Conservation (phyloP, 1,140 invertebrate species). For the Eumaeus atala region DNA sequence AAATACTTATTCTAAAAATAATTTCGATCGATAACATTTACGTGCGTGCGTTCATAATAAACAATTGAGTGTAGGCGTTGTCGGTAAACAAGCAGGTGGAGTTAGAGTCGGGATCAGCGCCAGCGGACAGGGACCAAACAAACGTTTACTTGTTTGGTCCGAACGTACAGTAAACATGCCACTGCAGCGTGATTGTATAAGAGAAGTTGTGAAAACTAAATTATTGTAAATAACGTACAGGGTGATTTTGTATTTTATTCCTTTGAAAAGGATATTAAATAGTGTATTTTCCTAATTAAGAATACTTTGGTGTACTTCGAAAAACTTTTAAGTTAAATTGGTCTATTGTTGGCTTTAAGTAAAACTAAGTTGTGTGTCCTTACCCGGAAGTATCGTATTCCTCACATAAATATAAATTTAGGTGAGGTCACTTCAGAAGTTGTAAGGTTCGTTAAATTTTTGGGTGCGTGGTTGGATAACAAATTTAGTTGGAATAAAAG, state of each 20-base stretch:
- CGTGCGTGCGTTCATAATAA: too few species aligned
- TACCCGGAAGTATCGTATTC: slow-evolving; percentile 4
- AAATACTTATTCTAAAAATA: too few species aligned
- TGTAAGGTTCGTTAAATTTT: too few species aligned
- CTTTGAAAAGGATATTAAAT: too few species aligned
- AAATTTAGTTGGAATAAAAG: too few species aligned
- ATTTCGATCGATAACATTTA: too few species aligned
- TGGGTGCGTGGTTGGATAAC: not conserved
- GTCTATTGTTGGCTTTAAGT: not conserved
- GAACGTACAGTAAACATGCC: slow-evolving; percentile 17
- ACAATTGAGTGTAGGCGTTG: not conserved
- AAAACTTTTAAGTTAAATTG: too few species aligned
- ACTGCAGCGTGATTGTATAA: not conserved
- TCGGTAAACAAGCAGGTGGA: not conserved
- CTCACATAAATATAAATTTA: not conserved
- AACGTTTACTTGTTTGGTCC: slow-evolving; percentile 20
- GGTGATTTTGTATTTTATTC: not conserved
- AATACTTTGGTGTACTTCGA: too few species aligned
- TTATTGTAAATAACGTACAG: slow-evolving; percentile 2
- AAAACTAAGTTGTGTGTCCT: slow-evolving; percentile 5
- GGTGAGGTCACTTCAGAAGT: not conserved
- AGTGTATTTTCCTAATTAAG: too few species aligned
- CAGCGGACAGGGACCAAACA: slow-evolving; percentile 5
- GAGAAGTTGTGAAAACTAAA: slow-evolving; percentile 1
- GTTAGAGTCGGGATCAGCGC: slow-evolving; percentile 14